phyloP scores from a whole-genome alignment of 2,888 invertebrate genomes.

The Cryptosula pallasiana region DNA sequence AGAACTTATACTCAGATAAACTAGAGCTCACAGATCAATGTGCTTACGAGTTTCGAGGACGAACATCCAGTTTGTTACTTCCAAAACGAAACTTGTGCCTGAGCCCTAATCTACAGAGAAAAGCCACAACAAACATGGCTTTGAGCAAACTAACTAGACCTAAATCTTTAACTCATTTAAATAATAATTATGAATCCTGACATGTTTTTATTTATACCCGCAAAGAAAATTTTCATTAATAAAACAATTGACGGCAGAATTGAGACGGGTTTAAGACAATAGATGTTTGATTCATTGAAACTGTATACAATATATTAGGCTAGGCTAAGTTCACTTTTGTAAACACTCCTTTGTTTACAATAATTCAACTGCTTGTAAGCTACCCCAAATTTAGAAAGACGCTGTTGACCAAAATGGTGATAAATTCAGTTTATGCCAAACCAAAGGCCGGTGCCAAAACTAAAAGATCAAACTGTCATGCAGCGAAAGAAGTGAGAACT shows the following conservation, averaged over 20 bases:
- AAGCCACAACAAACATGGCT: conserved; percentile 11
- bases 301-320: background rate
- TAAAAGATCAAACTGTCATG: too few species aligned
- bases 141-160: conserved; percentile 5
- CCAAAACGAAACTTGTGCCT: background rate
- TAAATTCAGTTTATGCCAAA: too few species aligned
- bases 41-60: background rate
- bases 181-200: background rate
- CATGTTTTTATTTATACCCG: background rate
- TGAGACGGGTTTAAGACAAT: background rate
- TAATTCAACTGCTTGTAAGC: background rate
- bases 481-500: too few species aligned
- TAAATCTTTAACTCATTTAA: conserved; percentile 18
- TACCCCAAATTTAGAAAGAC: too few species aligned
- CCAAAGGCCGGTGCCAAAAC: too few species aligned
- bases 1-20: background rate
- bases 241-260: background rate
- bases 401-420: too few species aligned
- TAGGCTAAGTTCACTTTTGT: background rate
- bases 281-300: background rate
- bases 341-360: background rate
- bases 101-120: background rate
- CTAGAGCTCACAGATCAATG: background rate
- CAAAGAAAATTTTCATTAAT: background rate
- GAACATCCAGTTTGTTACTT: conserved; percentile 18